Evolutionary conservation across 2,888 invertebrate species (phyloP).

Genomic region (Eupithecia subfuscata): DNA sequence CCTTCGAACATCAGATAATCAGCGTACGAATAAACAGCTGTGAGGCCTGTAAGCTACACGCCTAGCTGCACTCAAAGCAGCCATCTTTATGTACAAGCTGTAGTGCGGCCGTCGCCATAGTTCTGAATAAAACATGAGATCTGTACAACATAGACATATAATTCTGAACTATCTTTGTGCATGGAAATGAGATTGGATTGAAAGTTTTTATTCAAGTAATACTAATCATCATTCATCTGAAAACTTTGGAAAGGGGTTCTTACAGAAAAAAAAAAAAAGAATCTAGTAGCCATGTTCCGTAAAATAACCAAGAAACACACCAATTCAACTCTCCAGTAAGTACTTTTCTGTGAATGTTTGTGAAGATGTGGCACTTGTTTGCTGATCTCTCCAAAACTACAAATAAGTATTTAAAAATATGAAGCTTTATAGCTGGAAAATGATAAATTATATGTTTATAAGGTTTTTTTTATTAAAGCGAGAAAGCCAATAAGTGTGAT

Average conservation of each 20-base stretch:
- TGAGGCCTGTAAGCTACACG: too few species aligned
- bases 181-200: background rate
- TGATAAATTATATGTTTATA: too few species aligned
- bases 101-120: background rate
- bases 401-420: too few species aligned
- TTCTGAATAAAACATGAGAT: background rate
- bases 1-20: too few species aligned
- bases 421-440: too few species aligned
- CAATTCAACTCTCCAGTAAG: background rate
- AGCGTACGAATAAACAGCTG: too few species aligned
- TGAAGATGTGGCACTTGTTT: too few species aligned
- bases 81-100: background rate
- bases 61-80: background rate
- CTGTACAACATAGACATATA: background rate
- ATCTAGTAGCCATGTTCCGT: too few species aligned
- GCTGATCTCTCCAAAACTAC: too few species aligned
- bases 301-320: background rate
- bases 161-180: background rate
- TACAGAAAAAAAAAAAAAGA: slow-evolving; percentile 4
- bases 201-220: background rate
- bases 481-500: too few species aligned
- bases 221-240: background rate
- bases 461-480: too few species aligned
- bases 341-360: too few species aligned
- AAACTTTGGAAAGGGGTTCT: background rate